Evolutionary conservation across 2,888 invertebrate genomes (phyloP), one percentile per base, ranked within the genome.

Genomic region (Teinopalpus imperialis): DNA sequence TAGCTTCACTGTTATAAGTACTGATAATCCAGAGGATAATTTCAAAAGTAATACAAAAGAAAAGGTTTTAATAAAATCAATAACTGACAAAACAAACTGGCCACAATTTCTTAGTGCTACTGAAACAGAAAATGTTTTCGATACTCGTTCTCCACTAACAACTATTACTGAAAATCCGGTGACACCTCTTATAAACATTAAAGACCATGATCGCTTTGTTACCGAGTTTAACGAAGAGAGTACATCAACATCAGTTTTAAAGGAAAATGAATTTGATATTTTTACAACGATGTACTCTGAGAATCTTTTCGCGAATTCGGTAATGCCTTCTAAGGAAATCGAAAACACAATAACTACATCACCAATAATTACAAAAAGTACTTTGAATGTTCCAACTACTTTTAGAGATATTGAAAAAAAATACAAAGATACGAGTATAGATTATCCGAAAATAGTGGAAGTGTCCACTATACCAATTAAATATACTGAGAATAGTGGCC

Each of bases 41-140:
- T 1, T 8, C 10, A 23, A 36, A 35, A 42, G n/a, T 13, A 37
- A 23, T 10, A 42, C 47, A 6, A 3, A 36, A 6, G 16, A 27
- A 12, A 3, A 9, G 5, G 10, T 18, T 10, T 14, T 12, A 2
- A 6, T 10, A 1, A 43, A 27, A 14, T 16, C 32, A 42, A 34
- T 16, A 8, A 18, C 20, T 9, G 20, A 2, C 10, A 21, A 10
- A 12, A 13, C 27, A 20, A 13, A 3, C 1, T 8, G n/a, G 3
- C 2, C 13, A 13, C 10, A 18, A 20, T 18, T 18, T 2, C 2
- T 9, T 27, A 27, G 26, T 14, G 8, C 7, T 14, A 34, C 26
- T 4, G 14, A 34, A 13, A 12, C 12, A 2, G 1, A 13, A 7
- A 20, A 27, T 20, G n/a, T 13, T 9, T 21, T 16, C 9, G 27